Conservation (phyloP, 2,113 vertebrate genomes). For the Tachysurus fulvidraco region DNA sequence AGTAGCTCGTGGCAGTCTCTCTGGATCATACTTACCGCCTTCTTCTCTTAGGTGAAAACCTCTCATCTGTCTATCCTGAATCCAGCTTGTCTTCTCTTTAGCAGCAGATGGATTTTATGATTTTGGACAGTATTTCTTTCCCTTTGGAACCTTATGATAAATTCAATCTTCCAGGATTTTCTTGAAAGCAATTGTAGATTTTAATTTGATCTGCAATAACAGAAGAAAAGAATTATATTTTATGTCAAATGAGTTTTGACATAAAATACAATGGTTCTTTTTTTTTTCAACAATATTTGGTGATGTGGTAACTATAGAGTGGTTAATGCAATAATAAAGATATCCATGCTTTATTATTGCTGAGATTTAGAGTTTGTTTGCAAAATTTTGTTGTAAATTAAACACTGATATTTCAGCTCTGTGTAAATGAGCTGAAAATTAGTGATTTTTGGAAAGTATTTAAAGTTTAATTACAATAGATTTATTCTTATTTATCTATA, state of each 20-base stretch:
- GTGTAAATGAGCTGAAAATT: neutral
- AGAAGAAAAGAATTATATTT: constrained; percentile 17
- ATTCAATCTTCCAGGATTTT: constrained; percentile 1
- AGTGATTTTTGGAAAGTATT: neutral
- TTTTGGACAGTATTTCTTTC: constrained; percentile 22
- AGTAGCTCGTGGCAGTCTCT: constrained; percentile 37
- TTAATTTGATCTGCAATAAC: constrained; percentile 10
- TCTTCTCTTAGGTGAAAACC: constrained; percentile 62
- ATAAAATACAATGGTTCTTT: neutral
- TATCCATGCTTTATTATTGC: constrained; percentile 47
- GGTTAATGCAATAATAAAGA: constrained; percentile 46
- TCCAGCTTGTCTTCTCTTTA: constrained; percentile 20
- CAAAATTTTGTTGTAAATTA: constrained; percentile 15
- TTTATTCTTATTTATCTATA: neutral
- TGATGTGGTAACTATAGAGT: constrained; percentile 23
- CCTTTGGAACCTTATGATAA: neutral
- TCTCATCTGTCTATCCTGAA: constrained; percentile 32
- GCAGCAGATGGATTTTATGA: constrained; percentile 37
- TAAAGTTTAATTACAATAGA: neutral
- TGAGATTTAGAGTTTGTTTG: neutral
- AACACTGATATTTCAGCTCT: neutral
- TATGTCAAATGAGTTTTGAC: neutral
- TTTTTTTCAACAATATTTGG: neutral
- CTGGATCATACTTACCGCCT: constrained; percentile 47
- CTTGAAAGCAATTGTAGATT: constrained; percentile 21